Conservation (phyloP, 2,113 vertebrate genomes). For the Poeciliopsis turrubarensis region DNA sequence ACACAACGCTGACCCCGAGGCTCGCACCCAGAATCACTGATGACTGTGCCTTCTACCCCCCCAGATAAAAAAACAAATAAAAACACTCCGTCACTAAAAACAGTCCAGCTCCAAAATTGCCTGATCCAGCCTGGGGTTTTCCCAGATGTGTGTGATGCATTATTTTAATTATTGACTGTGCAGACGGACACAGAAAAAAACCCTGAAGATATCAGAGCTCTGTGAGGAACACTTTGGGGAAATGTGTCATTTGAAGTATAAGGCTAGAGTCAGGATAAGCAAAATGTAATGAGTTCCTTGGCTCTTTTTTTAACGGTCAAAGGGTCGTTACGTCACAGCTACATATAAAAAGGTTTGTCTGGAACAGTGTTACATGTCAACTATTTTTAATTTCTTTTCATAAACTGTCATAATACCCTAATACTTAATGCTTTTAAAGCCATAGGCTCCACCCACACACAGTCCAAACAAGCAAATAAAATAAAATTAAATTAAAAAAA, state of each 20-base stretch:
- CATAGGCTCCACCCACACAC: too few relatives aligned
- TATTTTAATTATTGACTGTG: constrained; percentile 38
- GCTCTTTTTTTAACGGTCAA: constrained; percentile 5
- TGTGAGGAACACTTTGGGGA: constrained; percentile 8
- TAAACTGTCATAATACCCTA: too few relatives aligned
- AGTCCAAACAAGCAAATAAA: too few relatives aligned
- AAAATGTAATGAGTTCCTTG: constrained; percentile 11
- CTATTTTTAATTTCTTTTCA: too few relatives aligned
- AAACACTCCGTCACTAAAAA: constrained; percentile 22
- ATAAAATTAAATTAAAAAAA: too few relatives aligned
- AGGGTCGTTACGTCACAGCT: constrained; percentile 30
- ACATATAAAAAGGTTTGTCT: neutral
- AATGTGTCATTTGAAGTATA: constrained; percentile 9
- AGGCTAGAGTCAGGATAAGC: neutral
- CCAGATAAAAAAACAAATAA: constrained; percentile 12
- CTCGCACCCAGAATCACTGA: neutral
- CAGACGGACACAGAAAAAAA: neutral
- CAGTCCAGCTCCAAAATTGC: neutral
- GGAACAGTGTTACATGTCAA: too few relatives aligned
- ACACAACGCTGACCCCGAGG: constrained; percentile 12
- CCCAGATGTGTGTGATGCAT: constrained; percentile 36
- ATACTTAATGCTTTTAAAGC: too few relatives aligned
- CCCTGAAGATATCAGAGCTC: constrained; percentile 1
- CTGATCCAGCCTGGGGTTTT: constrained; percentile 17
- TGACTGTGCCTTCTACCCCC: constrained; percentile 40